Evolutionary conservation across 2,888 invertebrate genomes (phyloP), one percentile per base, ranked within the genome.

Genomic region (Barypeithes pellucidus): DNA sequence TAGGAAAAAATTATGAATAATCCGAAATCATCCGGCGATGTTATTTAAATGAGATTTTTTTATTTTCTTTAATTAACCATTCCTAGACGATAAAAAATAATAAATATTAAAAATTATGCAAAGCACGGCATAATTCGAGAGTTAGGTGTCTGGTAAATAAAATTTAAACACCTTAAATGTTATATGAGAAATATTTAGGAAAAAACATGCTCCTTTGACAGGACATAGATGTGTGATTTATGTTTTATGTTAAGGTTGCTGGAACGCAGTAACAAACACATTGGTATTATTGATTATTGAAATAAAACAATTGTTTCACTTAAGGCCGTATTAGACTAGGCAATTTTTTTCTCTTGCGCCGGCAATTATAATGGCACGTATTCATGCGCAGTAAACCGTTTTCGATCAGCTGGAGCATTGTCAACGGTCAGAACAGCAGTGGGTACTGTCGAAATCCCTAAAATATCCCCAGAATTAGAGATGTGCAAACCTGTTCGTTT

Each of bases 101-200:
- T 71, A 71, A 71, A 71, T 71, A 71, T 66, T 66, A 60, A 71
- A 71, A 33, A 71, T 71, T 71, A 71, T 71, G 71, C 71, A 71
- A 71, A 71, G 63, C 63, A 57, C n/a, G 29, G 52, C 33, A 61
- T 60, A 60, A 59, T 43, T 61, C 39, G 50, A 61, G 52, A 68
- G 61, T 36, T 70, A 70, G 70, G 70, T 61, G 70, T 70, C 45
- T 70, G 63, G 63, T 70, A 63, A 54, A 62, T 57, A 70, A 70
- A 70, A 70, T 54, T 52, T 57, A 63, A 70, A 70, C 70, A 70
- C 70, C 70, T 70, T 63, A 70, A 70, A 54, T 18, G 54, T 63
- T 54, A 63, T 63, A 63, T 57, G 70, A 33, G 39, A 70, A 63
- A 57, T 62, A 62, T 50, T 29, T 5, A 61, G 39, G 62, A 65